Percentiles rank a stretch among this genome's conserved stretches.
phyloP scores from a whole-genome alignment of 2,797 vertebrate genomes.

The Mus minutoides region DNA sequence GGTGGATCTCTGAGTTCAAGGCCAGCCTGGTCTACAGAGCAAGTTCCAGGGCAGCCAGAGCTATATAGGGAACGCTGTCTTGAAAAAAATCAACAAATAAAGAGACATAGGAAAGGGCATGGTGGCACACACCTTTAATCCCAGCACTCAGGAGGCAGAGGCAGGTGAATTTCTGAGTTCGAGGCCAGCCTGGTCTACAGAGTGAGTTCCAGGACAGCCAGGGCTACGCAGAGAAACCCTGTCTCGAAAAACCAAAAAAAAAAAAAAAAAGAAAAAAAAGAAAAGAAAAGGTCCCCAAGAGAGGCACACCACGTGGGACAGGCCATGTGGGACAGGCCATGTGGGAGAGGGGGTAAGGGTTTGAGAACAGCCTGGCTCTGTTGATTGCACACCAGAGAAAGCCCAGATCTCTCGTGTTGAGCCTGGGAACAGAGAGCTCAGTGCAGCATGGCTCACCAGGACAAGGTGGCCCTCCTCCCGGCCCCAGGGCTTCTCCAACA shows the following conservation, averaged over 20 bases:
- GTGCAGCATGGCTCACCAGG: background rate
- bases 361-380: background rate
- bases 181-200: too few relatives aligned
- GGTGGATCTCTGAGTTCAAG: background rate
- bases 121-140: too few relatives aligned
- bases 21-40: background rate
- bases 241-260: too few relatives aligned
- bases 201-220: too few relatives aligned
- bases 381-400: background rate
- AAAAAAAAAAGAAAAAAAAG: too few relatives aligned
- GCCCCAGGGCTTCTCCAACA: background rate
- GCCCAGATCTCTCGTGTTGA: background rate
- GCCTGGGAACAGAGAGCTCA: too few relatives aligned
- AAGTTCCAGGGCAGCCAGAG: background rate
- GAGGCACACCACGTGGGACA: background rate
- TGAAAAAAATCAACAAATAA: background rate
- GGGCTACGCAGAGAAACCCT: too few relatives aligned
- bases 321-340: background rate
- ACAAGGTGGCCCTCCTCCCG: background rate
- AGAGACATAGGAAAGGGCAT: too few relatives aligned
- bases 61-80: background rate
- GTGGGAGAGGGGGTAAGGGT: too few relatives aligned
- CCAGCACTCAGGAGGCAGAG: too few relatives aligned
- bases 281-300: background rate
- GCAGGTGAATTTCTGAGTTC: too few relatives aligned